Base-by-base conservation (phyloP, 2,888 invertebrate species). In the Dyspetes luteomarginatus region DNA sequence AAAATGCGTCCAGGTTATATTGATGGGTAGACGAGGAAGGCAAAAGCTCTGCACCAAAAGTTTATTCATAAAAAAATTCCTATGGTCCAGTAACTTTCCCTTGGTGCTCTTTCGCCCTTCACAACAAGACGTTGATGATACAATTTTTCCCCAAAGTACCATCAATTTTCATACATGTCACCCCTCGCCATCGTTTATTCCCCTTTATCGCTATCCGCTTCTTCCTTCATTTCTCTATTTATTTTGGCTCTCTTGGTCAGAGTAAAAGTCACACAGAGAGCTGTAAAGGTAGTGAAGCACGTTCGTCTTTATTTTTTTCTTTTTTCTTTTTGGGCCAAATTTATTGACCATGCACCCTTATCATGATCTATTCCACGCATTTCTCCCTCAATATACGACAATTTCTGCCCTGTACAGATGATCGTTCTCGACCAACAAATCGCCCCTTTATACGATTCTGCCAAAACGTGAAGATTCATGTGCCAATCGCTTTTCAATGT, bases 151-250 rank as follows among this genome's bases (percentile, higher is more conserved):
- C 48, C 48, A n/a, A 3, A 48, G 48, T 48, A 24, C 22, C 62
- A 62, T 62, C 62, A 62, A 43, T 62, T 62, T 62, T 43, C 9
- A 67, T 67, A 67, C 15, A 30, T 12, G 48, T 43, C 67, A 50
- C 50, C 50, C 50, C 17, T 48, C 48, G 48, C 36, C 36, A 36
- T 3, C 36, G 12, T 36, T 36, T 36, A 36, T 36, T 12, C 36
- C 12, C 36, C 12, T 48, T 48, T 17, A 48, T 48, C 48, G n/a
- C 48, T 17, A 15, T 4, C 2, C 17, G 17, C 17, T n/a, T 2
- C 17, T 17, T 36, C 36, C n/a, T 17, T 17, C 48, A 15, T 48
- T 36, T 48, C 48, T 48, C 17, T 17, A n/a, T n/a, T n/a, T n/a
- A n/a, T n/a, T n/a, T n/a, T n/a, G n/a, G n/a, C n/a, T n/a, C n/a